phyloP scores from a whole-genome alignment of 2,113 vertebrate species.

The Sisor rabdophorus region DNA sequence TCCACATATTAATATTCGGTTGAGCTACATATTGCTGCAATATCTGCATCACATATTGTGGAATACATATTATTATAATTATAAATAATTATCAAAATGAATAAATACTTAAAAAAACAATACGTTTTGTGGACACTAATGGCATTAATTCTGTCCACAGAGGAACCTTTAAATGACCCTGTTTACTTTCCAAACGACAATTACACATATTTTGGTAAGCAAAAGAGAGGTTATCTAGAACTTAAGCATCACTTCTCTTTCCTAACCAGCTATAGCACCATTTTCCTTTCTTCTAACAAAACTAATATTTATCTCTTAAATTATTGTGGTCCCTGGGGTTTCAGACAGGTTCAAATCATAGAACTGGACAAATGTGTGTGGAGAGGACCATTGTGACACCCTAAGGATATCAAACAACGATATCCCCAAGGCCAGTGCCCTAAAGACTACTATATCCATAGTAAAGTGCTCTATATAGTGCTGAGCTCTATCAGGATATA shows the following conservation, averaged over 20 bases:
- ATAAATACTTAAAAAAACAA: neutral
- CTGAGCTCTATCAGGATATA: too few species aligned
- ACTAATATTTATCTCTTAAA: slow-evolving; percentile 50
- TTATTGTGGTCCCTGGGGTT: neutral
- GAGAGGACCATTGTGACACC: too few species aligned
- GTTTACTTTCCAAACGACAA: slow-evolving; percentile 82
- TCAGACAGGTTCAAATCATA: too few species aligned
- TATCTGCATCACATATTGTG: too few species aligned
- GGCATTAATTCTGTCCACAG: slow-evolving; percentile 76
- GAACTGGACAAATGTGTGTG: too few species aligned
- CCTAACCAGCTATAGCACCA: slow-evolving; percentile 48
- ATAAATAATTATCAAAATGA: neutral
- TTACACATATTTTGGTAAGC: slow-evolving; percentile 92
- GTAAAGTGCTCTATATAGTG: too few species aligned
- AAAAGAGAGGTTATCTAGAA: slow-evolving; percentile 50
- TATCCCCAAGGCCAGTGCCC: too few species aligned
- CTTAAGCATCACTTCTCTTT: slow-evolving; percentile 33
- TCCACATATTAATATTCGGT: too few species aligned
- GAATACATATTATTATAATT: neutral
- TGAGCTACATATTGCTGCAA: too few species aligned
- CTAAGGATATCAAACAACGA: too few species aligned
- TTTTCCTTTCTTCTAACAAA: slow-evolving; percentile 64
- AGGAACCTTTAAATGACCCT: slow-evolving; percentile 84
- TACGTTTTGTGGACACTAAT: slow-evolving; percentile 41
- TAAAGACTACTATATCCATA: too few species aligned